Conservation (phyloP, 2,113 vertebrate species). For the Sarotherodon lohbergeri region DNA sequence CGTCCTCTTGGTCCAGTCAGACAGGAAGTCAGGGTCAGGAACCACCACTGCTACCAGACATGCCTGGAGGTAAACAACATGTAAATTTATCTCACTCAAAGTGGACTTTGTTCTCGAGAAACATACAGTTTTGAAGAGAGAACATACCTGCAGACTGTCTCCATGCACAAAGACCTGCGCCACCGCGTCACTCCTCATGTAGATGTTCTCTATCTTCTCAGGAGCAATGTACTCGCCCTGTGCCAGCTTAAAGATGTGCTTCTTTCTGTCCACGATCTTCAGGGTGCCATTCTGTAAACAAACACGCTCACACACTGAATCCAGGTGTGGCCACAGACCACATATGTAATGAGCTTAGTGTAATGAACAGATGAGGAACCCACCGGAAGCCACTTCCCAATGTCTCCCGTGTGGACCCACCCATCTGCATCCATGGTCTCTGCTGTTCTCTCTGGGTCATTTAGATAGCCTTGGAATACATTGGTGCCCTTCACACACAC, state of each 20-base stretch:
- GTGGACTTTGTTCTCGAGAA: background rate
- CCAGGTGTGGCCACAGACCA: background rate
- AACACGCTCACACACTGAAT: background rate
- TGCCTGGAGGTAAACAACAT: constrained; percentile 66
- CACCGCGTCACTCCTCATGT: constrained; percentile 81
- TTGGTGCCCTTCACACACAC: constrained; percentile 90
- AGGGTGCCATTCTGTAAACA: constrained; percentile 87
- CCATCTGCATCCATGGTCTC: constrained; percentile 86
- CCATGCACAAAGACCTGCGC: constrained; percentile 90
- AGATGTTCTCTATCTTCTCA: constrained; percentile 95
- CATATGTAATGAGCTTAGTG: background rate
- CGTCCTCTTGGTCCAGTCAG: constrained; percentile 79
- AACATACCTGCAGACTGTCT: constrained; percentile 88
- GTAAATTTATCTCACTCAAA: background rate
- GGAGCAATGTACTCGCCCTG: constrained; percentile 98
- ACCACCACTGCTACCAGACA: constrained; percentile 87
- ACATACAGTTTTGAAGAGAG: background rate
- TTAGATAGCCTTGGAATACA: constrained; percentile 89
- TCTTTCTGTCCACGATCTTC: constrained; percentile 97
- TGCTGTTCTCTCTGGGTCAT: constrained; percentile 85
- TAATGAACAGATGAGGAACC: constrained; percentile 21
- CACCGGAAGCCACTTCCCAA: constrained; percentile 94
- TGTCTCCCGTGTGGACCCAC: constrained; percentile 94
- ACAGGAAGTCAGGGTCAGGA: constrained; percentile 83
- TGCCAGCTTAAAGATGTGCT: constrained; percentile 96